Conservation (phyloP, 2,797 vertebrate species). For the Rhincodon typus region DNA sequence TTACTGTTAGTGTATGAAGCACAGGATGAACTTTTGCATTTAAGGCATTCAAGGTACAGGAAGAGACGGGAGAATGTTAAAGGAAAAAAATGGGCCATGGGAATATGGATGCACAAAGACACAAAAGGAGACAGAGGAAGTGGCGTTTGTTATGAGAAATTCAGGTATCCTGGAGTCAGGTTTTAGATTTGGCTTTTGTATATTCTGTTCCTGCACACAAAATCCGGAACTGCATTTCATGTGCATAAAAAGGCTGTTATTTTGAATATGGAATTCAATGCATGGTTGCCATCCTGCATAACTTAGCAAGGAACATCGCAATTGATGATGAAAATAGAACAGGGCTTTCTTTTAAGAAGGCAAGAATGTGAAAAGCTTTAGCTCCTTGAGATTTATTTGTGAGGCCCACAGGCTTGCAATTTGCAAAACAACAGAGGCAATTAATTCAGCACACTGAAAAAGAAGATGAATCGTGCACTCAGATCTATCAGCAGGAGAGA, state of each 20-base stretch:
- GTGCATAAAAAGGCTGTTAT: background rate
- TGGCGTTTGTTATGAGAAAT: background rate
- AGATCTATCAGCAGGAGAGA: background rate
- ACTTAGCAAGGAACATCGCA: background rate
- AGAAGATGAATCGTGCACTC: background rate
- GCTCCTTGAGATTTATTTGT: background rate
- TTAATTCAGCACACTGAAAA: background rate
- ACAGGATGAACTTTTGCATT: background rate
- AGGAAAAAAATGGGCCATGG: background rate
- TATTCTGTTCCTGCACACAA: background rate
- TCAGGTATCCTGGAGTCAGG: background rate
- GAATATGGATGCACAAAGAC: background rate
- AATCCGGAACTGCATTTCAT: background rate
- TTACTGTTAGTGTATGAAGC: background rate
- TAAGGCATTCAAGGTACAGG: background rate
- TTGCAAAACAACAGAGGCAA: background rate
- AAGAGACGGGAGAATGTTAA: background rate
- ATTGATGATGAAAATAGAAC: background rate
- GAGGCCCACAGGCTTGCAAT: background rate
- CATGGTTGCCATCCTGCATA: background rate
- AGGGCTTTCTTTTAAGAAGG: background rate
- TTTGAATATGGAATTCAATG: background rate
- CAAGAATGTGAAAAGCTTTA: background rate
- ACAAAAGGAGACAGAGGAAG: background rate
- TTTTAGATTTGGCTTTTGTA: background rate